Conservation (phyloP, 92 coral and sea anemone genomes). For the Paragorgia papillata region DNA sequence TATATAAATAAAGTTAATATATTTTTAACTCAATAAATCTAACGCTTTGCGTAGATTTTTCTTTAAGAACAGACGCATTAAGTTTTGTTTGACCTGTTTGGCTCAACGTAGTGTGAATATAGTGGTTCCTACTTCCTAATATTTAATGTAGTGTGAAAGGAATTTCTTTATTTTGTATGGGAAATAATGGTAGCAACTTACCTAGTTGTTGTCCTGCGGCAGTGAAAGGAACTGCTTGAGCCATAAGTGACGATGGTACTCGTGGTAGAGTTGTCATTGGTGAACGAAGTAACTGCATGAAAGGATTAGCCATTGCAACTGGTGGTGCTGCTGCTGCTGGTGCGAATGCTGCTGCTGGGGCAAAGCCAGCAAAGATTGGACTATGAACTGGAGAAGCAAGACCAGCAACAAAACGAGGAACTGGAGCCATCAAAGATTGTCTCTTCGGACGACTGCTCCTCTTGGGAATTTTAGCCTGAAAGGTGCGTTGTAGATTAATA, state of each 20-base stretch:
- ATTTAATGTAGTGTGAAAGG: too few species aligned
- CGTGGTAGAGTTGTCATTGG: background rate
- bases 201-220: conserved; percentile 24
- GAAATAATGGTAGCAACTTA: too few species aligned
- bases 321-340: conserved; percentile 11
- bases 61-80: too few species aligned
- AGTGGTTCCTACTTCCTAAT: too few species aligned
- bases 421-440: conserved; percentile 22
- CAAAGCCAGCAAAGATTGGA: conserved; percentile 36
- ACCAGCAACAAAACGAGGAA: conserved; percentile 21
- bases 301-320: background rate
- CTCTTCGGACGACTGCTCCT: conserved; percentile 22
- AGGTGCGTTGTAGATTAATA: background rate
- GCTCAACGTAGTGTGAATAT: too few species aligned
- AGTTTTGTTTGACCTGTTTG: too few species aligned
- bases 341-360: background rate
- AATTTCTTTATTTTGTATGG: too few species aligned
- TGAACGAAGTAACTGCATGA: background rate
- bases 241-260: background rate
- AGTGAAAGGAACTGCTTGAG: conserved; percentile 1
- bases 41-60: too few species aligned
- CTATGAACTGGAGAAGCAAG: conserved; percentile 1
- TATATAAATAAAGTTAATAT: too few species aligned
- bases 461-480: conserved; percentile 36
- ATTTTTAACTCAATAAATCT: too few species aligned